Evolutionary conservation across 2,113 vertebrate genomes (phyloP), one percentile per base, ranked within the genome.

Genomic region (Clarias gariepinus): DNA sequence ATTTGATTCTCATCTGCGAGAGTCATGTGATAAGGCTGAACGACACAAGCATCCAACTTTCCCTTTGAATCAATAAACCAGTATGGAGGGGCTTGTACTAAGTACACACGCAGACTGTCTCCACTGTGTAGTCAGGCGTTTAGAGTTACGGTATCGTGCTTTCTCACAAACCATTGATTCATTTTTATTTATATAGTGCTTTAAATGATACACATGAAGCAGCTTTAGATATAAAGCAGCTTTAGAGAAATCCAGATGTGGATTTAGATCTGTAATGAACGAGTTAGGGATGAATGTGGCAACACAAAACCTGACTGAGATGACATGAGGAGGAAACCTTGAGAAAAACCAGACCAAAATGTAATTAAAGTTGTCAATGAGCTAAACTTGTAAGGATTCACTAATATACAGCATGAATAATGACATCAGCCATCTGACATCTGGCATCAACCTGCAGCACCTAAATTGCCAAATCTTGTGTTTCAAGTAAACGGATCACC

Each of bases 31-130:
- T 16, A 18, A 33, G 15, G 30, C 66, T 69, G 66, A 69, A 69
- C 7, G 7, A 23, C 33, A 21, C 9, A 41, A 73, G 3, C 1
- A 73, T 71, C 33, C 28, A 41, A 83, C 68, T 76, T 81, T 78
- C 79, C 78, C 53, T 76, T 76, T 58, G 58, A 74, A 85, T 85
- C 53, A 71, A 76, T 66, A 85, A 85, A 41, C 77, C 33, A 57
- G 19, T 16, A 81, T 84, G 36, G 63, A 28, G 57, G 3, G 63
- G 33, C 63, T 84, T 76, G 57, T 52, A 57, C 69, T 76, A 57
- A 61, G 83, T 76, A 84, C 77, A 88, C 83, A 88, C 52, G 82
- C 87, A 81, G 83, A 85, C 86, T 79, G 71, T 66, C 82, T 71
- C 83, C 71, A 76, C 23, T 76, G 16, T 21, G 52, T 60, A 25